Evolutionary conservation across 1,140 invertebrate species (phyloP).

Genomic region (Samia ricini): DNA sequence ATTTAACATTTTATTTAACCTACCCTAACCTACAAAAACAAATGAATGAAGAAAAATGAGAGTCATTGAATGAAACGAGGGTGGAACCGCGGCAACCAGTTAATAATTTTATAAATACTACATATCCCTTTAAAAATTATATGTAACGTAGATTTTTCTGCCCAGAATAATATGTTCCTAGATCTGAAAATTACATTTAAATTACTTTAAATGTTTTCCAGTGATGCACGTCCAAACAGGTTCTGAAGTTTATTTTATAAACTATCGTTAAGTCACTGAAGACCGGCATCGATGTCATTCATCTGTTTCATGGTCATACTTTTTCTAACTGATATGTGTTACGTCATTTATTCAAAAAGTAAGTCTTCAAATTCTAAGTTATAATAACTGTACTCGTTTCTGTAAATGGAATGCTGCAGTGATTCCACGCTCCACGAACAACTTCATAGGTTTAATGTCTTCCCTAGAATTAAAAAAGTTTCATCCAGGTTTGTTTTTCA

Average conservation of each 20-base stretch:
- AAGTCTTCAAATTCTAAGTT: conserved; percentile 16
- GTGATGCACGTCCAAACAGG: not conserved
- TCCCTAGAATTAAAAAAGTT: conserved; percentile 53
- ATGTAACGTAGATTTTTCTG: not conserved
- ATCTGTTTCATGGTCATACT: no score
- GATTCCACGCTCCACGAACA: conserved; percentile 23
- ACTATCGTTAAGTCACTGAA: not conserved
- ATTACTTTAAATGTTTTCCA: not conserved
- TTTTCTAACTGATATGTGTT: no score
- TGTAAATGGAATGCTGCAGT: conserved; percentile 24
- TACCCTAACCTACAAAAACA: not conserved
- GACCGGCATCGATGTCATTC: not conserved
- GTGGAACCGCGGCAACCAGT: not conserved
- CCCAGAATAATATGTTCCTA: not conserved
- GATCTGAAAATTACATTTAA: not conserved
- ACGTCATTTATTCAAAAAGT: no score
- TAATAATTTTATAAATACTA: not conserved
- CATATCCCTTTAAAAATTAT: not conserved
- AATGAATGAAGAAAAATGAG: not conserved
- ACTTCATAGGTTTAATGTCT: conserved; percentile 50
- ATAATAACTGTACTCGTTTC: conserved; percentile 16
- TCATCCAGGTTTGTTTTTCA: conserved; percentile 27
- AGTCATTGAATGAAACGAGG: not conserved
- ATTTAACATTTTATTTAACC: no score
- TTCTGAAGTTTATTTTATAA: not conserved